phyloP scores from a whole-genome alignment of 1,140 invertebrate genomes.

The Vollenhovia emeryi region DNA sequence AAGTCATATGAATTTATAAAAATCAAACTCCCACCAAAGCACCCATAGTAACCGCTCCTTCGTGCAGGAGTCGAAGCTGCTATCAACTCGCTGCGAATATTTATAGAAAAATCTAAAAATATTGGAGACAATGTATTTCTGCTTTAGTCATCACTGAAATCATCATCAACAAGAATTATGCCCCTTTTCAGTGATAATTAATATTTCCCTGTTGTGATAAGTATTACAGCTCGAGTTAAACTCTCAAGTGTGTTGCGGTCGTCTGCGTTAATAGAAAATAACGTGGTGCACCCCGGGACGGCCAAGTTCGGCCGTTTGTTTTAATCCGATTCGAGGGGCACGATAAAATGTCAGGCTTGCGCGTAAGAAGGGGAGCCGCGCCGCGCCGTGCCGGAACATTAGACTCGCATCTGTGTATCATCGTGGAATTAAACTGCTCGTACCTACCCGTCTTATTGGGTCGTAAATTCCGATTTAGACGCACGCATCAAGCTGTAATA shows the following conservation, averaged over 20 bases:
- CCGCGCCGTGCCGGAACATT: background rate
- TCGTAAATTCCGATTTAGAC: conserved; percentile 58
- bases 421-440: conserved; percentile 59
- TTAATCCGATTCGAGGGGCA: conserved; percentile 45
- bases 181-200: background rate
- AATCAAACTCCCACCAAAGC: too few relatives aligned
- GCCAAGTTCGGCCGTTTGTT: conserved; percentile 42
- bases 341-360: background rate
- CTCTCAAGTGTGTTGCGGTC: conserved; percentile 25
- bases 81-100: too few relatives aligned
- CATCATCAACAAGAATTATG: background rate
- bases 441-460: conserved; percentile 42
- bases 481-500: conserved; percentile 40
- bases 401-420: conserved; percentile 52
- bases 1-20: too few relatives aligned
- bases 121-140: too few relatives aligned
- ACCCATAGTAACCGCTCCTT: too few relatives aligned
- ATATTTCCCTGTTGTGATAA: background rate
- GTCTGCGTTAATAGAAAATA: conserved; percentile 45
- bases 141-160: too few relatives aligned
- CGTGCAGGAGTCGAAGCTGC: too few relatives aligned
- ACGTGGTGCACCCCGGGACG: background rate
- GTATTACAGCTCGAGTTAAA: background rate
- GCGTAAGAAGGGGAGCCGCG: conserved; percentile 1
- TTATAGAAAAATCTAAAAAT: too few relatives aligned